Evolutionary conservation across 2,888 invertebrate genomes (phyloP), one percentile per base, ranked within the genome.

Genomic region (Himalopsyche tibetana): DNA sequence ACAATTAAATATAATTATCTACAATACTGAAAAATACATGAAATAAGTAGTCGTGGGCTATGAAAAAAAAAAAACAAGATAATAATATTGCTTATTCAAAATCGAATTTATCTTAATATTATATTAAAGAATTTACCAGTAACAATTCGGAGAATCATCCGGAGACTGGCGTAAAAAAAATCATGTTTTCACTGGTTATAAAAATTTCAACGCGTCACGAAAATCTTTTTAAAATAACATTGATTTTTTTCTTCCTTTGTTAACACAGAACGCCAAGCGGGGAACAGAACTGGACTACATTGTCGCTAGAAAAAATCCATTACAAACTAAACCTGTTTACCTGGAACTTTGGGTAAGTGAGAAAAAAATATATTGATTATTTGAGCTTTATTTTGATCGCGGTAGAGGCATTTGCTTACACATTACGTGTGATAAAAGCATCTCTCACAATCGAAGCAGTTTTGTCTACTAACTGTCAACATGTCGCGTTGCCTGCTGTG

Each of bases 221-320:
- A 80, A 83, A 69, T 84, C 87, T 80, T 55, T 86, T 86, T 82
- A 81, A 42, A 84, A 45, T 51, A 38, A 19, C 42, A 81, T 86
- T 86, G 84, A 42, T 56, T 51, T 56, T 55, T 86, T 82, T 81
- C 42, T 85, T 84, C 86, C n/a, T 89, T 90, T 89, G 89, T 89
- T 90, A n/a, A 92, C 92, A 87, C 92, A 96, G 96, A 95, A 96
- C 90, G 95, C 96, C 55, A 96, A 95, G 91, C 94, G 95, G 88
- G 97, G 97, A 86, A 95, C 95, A 9, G 97, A 97, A 92, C 92
- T 98, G 89, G 97, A 97, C 91, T 96, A 96, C 90, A 95, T 97
- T 86, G 95, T 96, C 88, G 96, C 96, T 9, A 94, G 95, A 90
- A 97, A 97, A 90, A 97, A 97, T 92, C 95, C 96, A 79, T 93